Percentiles rank a stretch among this genome's conserved stretches.
phyloP scores from a whole-genome alignment of 2,113 vertebrate species.

The Phyllopteryx taeniolatus region DNA sequence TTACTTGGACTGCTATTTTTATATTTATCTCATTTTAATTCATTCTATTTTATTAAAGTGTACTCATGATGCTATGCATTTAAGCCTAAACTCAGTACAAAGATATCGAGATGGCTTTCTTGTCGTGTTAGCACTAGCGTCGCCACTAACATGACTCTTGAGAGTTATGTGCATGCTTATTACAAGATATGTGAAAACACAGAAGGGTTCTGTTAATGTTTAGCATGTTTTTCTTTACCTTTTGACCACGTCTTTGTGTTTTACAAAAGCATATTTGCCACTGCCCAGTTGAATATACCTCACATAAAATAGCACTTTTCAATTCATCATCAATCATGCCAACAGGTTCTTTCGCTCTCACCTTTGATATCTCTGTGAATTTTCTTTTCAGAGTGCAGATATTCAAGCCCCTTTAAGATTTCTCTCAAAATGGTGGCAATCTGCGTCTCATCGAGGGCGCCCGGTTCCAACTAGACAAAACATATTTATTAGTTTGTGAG shows the following conservation, averaged over 20 bases:
- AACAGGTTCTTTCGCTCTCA: constrained; percentile 34
- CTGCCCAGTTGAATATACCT: not conserved
- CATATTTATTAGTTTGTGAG: no score
- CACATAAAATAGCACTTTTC: not conserved
- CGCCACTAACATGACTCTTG: not conserved
- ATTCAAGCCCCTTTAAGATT: constrained; percentile 95
- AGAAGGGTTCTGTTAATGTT: not conserved
- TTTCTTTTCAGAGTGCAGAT: constrained; percentile 98
- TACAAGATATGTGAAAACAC: not conserved
- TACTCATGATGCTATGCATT: not conserved
- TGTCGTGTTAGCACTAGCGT: not conserved
- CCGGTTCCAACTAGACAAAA: constrained; percentile 82
- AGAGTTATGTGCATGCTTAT: not conserved
- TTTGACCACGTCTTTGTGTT: not conserved
- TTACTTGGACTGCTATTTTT: not conserved
- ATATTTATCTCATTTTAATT: not conserved
- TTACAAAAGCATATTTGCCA: not conserved
- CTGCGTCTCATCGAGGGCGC: constrained; percentile 89
- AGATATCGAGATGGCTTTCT: not conserved
- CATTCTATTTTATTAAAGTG: not conserved
- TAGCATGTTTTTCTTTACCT: not conserved
- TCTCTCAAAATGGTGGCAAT: constrained; percentile 96
- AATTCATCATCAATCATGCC: not conserved
- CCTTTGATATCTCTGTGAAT: constrained; percentile 99
- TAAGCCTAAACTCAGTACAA: not conserved